Base-by-base conservation (phyloP, 2,113 vertebrate genomes). In the Nothoprocta perdicaria region DNA sequence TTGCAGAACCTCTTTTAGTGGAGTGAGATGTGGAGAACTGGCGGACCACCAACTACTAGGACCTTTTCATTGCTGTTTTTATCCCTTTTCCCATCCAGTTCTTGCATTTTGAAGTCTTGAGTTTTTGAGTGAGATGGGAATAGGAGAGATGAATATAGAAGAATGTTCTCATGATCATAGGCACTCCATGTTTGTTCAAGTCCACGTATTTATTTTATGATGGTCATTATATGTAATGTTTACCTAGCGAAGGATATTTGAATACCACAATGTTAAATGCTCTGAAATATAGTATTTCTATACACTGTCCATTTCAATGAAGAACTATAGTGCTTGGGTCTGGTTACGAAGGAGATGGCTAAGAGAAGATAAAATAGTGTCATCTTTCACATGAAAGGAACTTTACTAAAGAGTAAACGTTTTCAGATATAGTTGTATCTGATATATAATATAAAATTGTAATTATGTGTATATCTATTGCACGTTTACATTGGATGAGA, bases 331-430 rank as follows among this genome's bases (percentile, higher is more conserved):
- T 87, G 38, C 11, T 5, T 71, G 22, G 6, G 41, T 7, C 55
- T 77, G 45, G 4, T 90, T 52, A 33, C 22, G 74, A 50, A 71
- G 43, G 31, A 75, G 84, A 63, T 35, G 12, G 17, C 17, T 78
- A 53, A 60, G 66, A 78, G 14, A 79, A 53, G n/a, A 80, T 14
- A 60, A 29, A n/a, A 9, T 46, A 46, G 80, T 82, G 9, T 3
- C 0, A 0, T 84, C 29, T 93, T 94, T 90, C 82, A 80, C 26
- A 84, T 89, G 87, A 78, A 89, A 83, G 87, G 89, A 92, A 80
- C 84, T 88, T 96, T 94, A 92, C 92, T 91, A 89, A 90, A 85
- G 79, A 83, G 89, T 84, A 93, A 84, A 87, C 72, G 62, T 89
- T 91, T 94, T 93, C 86, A 93, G 84, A 75, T 57, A 31, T 55